A percentile compares a stretch with the other conserved stretches of the same genome.
These are phyloP conservation scores for Asobara japonica DNA, from an alignment of 1,140 invertebrate species.

Conservation along the genomic window DNA sequence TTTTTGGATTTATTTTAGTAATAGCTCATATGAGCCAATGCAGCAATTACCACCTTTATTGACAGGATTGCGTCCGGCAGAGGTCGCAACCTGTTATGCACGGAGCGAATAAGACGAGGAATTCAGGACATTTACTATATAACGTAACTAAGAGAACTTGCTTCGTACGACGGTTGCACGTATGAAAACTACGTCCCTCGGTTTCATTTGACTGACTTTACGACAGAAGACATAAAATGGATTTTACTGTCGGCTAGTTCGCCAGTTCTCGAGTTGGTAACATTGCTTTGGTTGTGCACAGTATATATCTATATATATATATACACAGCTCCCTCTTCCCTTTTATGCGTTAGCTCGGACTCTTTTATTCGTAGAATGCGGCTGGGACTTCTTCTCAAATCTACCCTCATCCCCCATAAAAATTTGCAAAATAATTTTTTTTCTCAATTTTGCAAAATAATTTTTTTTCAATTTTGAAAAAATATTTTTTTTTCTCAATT, in stretches of 20 bases:
- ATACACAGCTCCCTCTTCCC: background rate
- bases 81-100: too few species aligned
- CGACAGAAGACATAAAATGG: conserved; percentile 62
- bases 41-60: too few species aligned
- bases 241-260: conserved; percentile 65
- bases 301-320: background rate
- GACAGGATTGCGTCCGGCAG: too few species aligned
- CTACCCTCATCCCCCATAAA: too few species aligned
- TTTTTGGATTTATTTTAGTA: too few species aligned
- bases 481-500: too few species aligned
- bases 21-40: too few species aligned
- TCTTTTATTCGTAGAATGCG: conserved; percentile 2
- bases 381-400: background rate
- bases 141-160: conserved; percentile 11
- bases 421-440: too few species aligned
- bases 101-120: background rate
- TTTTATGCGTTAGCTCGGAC: background rate
- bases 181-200: conserved; percentile 63
- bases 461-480: too few species aligned
- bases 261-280: conserved; percentile 64
- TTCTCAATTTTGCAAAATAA: too few species aligned
- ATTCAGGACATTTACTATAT: conserved; percentile 22
- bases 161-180: conserved; percentile 50
- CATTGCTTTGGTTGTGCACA: conserved; percentile 49
- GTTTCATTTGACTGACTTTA: conserved; percentile 65